Percentiles rank a stretch among this genome's conserved stretches.
Evolutionary conservation across 2,888 invertebrate genomes (phyloP).

Genomic region (Leptodirus hochenwartii): DNA sequence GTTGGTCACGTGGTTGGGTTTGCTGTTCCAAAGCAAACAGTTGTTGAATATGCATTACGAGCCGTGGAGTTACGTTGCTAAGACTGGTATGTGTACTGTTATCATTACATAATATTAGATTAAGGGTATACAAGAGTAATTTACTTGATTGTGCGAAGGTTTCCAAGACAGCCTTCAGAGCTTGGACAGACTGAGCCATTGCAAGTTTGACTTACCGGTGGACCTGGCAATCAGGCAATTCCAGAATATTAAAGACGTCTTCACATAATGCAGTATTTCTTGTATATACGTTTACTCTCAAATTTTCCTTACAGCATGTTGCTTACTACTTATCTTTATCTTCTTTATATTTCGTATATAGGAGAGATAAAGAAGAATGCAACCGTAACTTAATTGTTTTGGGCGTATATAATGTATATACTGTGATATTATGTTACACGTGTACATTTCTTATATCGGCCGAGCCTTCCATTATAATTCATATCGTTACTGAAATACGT

Average conservation of each 20-base stretch:
- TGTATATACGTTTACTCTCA: too few species aligned
- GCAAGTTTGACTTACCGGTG: constrained; percentile 85
- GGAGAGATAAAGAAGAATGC: too few species aligned
- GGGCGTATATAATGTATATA: too few species aligned
- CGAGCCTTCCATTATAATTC: too few species aligned
- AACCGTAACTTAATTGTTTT: too few species aligned
- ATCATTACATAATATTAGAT: constrained; percentile 2
- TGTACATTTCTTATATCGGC: too few species aligned
- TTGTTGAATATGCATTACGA: constrained; percentile 64
- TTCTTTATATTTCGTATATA: too few species aligned
- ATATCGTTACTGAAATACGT: too few species aligned
- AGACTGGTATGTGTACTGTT: constrained; percentile 48
- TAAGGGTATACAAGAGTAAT: background rate
- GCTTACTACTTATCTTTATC: too few species aligned
- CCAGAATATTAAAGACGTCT: constrained; percentile 94
- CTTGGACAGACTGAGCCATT: constrained; percentile 66
- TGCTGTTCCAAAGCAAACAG: constrained; percentile 75
- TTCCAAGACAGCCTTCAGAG: constrained; percentile 90
- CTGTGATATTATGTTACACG: too few species aligned
- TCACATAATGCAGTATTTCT: too few species aligned
- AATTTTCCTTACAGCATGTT: too few species aligned
- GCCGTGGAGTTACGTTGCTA: constrained; percentile 87
- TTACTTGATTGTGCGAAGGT: constrained; percentile 33
- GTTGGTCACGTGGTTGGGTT: constrained; percentile 83
- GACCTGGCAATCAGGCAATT: constrained; percentile 94